phyloP scores from a whole-genome alignment of 2,888 invertebrate genomes.

The Ophioninae sp. region DNA sequence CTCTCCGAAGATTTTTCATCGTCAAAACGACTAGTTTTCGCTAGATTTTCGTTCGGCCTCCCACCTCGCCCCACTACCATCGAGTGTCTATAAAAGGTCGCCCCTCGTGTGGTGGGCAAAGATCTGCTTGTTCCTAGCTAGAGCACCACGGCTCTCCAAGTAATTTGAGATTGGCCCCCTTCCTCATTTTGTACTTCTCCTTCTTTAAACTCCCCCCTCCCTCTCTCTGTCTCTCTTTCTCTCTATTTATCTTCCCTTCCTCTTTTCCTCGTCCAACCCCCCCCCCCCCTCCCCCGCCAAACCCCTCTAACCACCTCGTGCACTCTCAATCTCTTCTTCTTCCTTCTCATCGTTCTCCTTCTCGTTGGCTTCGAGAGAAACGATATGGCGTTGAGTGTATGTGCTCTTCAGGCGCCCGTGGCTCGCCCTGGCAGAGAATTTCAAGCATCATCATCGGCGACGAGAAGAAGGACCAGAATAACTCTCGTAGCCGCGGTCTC shows the following conservation, averaged over 20 bases:
- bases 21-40: slow-evolving; percentile 69
- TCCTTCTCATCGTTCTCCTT: slow-evolving; percentile 21
- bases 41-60: slow-evolving; percentile 72
- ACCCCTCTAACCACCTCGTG: slow-evolving; percentile 21
- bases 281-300: slow-evolving; percentile 8
- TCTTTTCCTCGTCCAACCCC: slow-evolving; percentile 20
- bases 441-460: slow-evolving; percentile 66
- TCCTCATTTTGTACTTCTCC: slow-evolving; percentile 66
- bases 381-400: slow-evolving; percentile 37
- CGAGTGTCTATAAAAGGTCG: slow-evolving; percentile 80
- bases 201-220: slow-evolving; percentile 65
- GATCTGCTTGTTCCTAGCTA: slow-evolving; percentile 71
- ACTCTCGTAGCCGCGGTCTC: slow-evolving; percentile 53
- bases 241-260: slow-evolving; percentile 23
- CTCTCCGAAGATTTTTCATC: slow-evolving; percentile 58
- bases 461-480: slow-evolving; percentile 71
- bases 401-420: slow-evolving; percentile 61
- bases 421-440: slow-evolving; percentile 77
- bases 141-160: slow-evolving; percentile 74
- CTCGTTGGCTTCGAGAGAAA: slow-evolving; percentile 36
- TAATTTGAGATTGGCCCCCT: slow-evolving; percentile 80
- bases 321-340: slow-evolving; percentile 25
- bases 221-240: slow-evolving; percentile 42
- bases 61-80: slow-evolving; percentile 75
- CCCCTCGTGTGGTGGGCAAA: slow-evolving; percentile 76